Conservation (phyloP, 2,113 vertebrate species). For the Charina bottae region DNA sequence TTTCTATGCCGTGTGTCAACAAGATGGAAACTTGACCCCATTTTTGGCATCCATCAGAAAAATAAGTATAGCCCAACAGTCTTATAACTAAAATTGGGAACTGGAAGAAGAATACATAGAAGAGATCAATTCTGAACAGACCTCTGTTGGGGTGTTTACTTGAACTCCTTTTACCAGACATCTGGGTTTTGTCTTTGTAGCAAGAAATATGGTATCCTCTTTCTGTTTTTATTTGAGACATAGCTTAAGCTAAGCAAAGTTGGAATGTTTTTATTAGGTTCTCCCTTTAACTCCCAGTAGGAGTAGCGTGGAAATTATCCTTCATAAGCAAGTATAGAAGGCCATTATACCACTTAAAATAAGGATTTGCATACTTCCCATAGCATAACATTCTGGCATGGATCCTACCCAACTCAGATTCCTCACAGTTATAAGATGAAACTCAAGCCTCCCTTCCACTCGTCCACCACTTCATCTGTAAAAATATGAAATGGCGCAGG, state of each 20-base stretch:
- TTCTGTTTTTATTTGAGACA: constrained; percentile 11
- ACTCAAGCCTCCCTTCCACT: neutral
- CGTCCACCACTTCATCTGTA: constrained; percentile 24
- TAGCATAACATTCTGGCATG: neutral
- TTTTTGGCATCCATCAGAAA: neutral
- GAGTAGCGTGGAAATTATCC: constrained; percentile 33
- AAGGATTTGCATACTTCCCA: constrained; percentile 37
- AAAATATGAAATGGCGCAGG: neutral
- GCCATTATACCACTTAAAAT: constrained; percentile 46
- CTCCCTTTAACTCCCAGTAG: constrained; percentile 37
- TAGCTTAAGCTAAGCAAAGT: constrained; percentile 37
- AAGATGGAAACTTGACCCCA: neutral
- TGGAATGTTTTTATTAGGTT: constrained; percentile 37
- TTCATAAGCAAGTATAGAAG: constrained; percentile 34
- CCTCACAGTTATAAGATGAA: constrained; percentile 19
- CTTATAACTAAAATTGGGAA: neutral
- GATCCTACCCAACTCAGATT: constrained; percentile 37
- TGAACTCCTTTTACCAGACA: constrained; percentile 34
- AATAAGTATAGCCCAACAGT: neutral
- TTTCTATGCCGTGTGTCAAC: neutral
- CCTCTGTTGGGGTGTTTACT: constrained; percentile 3
- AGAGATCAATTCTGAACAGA: neutral
- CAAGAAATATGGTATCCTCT: constrained; percentile 5
- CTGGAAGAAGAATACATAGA: neutral
- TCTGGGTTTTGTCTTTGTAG: constrained; percentile 32